Percentiles rank a stretch among this genome's conserved stretches.
Conservation (phyloP, 1,140 invertebrate species). For the Penaeus vannamei region DNA sequence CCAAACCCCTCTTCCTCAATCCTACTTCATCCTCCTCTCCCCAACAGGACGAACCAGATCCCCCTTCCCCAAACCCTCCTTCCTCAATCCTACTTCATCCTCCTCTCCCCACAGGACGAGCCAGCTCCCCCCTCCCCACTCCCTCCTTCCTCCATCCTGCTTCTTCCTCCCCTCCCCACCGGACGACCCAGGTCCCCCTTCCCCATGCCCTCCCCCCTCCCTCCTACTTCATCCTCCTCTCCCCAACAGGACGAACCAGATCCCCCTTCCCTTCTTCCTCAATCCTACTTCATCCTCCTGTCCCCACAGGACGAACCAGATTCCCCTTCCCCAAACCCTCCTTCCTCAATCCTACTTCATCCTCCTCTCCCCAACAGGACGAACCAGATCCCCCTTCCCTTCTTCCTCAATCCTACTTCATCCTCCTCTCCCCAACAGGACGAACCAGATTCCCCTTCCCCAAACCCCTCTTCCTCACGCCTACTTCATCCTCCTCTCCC, state of each 20-base stretch:
- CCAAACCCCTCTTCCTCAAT: background rate
- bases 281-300: background rate
- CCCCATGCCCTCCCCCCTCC: no score
- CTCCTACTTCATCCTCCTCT: background rate
- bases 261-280: background rate
- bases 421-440: background rate
- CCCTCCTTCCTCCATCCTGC: background rate
- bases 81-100: background rate
- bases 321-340: no score
- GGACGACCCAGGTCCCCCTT: no score
- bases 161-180: background rate
- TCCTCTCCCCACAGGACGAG: no score
- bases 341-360: background rate
- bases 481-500: background rate
- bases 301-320: background rate
- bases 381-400: no score
- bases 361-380: no score
- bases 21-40: background rate
- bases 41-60: background rate
- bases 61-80: no score
- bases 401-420: background rate
- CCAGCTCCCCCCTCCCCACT: no score
- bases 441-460: no score
- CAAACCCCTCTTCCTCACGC: no score
- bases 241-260: no score